Evolutionary conservation across 2,113 vertebrate species (phyloP).

Genomic region (Pterophyllum scalare): DNA sequence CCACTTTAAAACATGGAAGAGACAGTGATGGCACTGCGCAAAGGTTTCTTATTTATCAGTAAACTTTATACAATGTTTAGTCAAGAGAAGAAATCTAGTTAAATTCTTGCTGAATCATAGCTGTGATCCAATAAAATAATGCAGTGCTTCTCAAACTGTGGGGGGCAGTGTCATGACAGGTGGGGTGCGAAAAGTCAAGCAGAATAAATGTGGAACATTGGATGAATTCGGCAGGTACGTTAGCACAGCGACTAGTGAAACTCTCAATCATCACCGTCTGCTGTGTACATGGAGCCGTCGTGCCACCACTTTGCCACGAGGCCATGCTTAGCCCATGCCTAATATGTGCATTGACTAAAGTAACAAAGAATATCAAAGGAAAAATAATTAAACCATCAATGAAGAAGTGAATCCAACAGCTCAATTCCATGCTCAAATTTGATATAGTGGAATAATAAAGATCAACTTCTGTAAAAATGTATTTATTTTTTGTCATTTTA

Average conservation of each 20-base stretch:
- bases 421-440: neutral
- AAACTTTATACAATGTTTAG: neutral
- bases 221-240: too few relatives aligned
- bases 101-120: neutral
- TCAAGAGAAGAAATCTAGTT: neutral
- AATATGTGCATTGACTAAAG: too few relatives aligned
- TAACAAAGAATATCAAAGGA: too few relatives aligned
- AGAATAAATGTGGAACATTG: too few relatives aligned
- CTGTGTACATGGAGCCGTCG: too few relatives aligned
- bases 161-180: too few relatives aligned
- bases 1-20: constrained; percentile 5
- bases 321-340: too few relatives aligned
- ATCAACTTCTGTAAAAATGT: neutral
- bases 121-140: neutral
- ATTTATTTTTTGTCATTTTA: neutral
- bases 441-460: neutral
- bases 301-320: too few relatives aligned
- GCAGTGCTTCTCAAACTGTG: neutral
- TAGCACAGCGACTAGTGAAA: too few relatives aligned
- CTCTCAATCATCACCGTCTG: too few relatives aligned
- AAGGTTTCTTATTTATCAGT: neutral
- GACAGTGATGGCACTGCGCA: neutral
- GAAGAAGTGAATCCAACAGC: neutral
- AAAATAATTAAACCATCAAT: neutral
- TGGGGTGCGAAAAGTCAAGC: too few relatives aligned